Conservation (phyloP, 1,140 invertebrate genomes). For the Subanguina moxae region DNA sequence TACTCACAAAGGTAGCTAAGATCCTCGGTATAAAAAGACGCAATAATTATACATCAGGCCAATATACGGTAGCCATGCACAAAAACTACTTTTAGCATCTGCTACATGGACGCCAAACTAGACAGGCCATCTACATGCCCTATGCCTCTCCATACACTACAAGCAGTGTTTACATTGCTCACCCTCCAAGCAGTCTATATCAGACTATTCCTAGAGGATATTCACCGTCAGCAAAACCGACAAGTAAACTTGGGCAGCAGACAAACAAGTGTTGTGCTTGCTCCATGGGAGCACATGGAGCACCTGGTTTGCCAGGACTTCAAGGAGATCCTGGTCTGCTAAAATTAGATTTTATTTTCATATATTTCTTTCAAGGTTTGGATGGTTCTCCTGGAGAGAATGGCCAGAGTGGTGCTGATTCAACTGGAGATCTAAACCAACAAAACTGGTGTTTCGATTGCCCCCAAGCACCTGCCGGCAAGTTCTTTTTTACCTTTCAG, state of each 20-base stretch:
- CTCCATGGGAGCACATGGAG: constrained; percentile 1
- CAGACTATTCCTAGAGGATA: neutral
- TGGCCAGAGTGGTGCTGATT: neutral
- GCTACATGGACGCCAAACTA: no score
- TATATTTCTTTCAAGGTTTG: no score
- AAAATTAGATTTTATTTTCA: no score
- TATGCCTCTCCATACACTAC: no score
- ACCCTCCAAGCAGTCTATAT: neutral
- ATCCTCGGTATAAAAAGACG: no score
- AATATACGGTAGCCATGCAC: no score
- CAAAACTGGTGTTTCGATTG: constrained; percentile 4
- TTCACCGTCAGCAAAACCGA: neutral
- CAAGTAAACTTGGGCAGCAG: neutral
- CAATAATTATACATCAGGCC: no score
- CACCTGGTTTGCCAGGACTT: neutral
- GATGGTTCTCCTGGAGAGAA: neutral
- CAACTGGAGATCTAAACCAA: neutral
- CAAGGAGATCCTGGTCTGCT: neutral
- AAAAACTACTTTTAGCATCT: no score
- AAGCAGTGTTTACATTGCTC: neutral
- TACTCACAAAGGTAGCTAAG: no score
- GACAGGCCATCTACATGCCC: no score
- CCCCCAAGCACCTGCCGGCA: neutral
- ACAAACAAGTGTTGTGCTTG: neutral
- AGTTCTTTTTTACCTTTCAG: neutral